Base-by-base conservation (phyloP, 1,140 invertebrate genomes). In the Scylla paramamosain region DNA sequence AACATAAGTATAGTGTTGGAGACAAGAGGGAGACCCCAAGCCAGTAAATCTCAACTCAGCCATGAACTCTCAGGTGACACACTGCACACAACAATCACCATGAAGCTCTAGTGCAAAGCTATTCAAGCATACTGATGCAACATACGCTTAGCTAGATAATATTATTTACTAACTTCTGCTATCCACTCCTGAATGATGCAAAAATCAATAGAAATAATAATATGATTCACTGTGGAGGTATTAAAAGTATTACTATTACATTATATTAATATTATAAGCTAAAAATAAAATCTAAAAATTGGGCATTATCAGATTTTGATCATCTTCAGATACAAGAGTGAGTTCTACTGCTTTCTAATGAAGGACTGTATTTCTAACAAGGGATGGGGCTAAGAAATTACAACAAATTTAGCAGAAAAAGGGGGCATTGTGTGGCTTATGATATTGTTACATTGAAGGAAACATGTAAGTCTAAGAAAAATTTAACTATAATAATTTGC, bases 171-270 rank as follows among this genome's bases (percentile, higher is more conserved):
- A 95, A 95, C 94, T 95, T 95, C 94, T 87, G 94, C 94, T 95
- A 95, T 95, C 94, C 94, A 95, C 83, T 95, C 94, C 94, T 95
- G 94, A 95, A 48, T 95, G 94, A 87, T 95, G 94, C 87, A 94
- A 87, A 92, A 87, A 87, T 67, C 46, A 95, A 67, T 14, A 91
- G 29, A 28, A 90, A 67, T 88, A n/a, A 29, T 86, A 87, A 84
- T n/a, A 29, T 86, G 86, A 84, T 20, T 67, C 14, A 46, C 52
- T 89, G 46, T 94, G 25, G 7, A 77, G n/a, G 67, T 8, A 77
- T 25, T 77, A 77, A n/a, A n/a, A 77, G 25, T 14, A 77, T 77
- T 39, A 16, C 20, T 77, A 20, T 77, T 77, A 20, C 29, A 77
- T 82, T 82, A 92, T 29, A 83, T 82, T 77, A 77, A 77, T 8